Base-by-base conservation (phyloP, 1,140 invertebrate species). In the Atta cephalotes region DNA sequence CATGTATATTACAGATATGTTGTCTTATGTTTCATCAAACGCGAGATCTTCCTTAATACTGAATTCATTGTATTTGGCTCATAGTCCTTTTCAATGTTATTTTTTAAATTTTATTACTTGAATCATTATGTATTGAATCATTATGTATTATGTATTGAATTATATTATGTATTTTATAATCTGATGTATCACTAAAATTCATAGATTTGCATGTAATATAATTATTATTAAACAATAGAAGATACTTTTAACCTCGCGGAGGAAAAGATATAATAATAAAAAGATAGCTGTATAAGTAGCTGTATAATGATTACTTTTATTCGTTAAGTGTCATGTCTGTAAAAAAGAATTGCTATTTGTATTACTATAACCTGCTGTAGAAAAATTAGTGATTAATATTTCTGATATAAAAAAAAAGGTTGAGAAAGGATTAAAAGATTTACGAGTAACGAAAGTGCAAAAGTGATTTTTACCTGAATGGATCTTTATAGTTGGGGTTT, bases 361-460 rank as follows among this genome's bases (percentile, higher is more conserved):
- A 68, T 56, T 80, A 80, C 9, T 53, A 25, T 53, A 10, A 16
- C n/a, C 3, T 21, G 2, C 6, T 16, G 7, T 21, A 80, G n/a
- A 56, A 7, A 80, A 70, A 58, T 70, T 35, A 70, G 28, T 80
- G 14, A 79, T 39, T 25, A 80, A 80, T 56, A 80, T 56, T 80
- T 80, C 49, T 51, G 65, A 80, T 70, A 68, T 51, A 16, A 80
- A 53, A 39, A 65, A 49, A n/a, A 12, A 28, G 28, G 31, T 3
- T 6, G 25, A 14, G 16, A 51, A 51, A 51, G 0, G 0, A 79
- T 7, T 65, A n/a, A 53, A 80, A 68, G 10, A 39, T 4, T 53
- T 53, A 31, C 31, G 6, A 68, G 62, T 10, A 3, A 39, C 4
- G 35, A 68, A 53, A 53, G 45, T 56, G 77, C 77, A 66, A 80